Base-by-base conservation (phyloP, 1,140 invertebrate species). In the Odontomachus brunneus region DNA sequence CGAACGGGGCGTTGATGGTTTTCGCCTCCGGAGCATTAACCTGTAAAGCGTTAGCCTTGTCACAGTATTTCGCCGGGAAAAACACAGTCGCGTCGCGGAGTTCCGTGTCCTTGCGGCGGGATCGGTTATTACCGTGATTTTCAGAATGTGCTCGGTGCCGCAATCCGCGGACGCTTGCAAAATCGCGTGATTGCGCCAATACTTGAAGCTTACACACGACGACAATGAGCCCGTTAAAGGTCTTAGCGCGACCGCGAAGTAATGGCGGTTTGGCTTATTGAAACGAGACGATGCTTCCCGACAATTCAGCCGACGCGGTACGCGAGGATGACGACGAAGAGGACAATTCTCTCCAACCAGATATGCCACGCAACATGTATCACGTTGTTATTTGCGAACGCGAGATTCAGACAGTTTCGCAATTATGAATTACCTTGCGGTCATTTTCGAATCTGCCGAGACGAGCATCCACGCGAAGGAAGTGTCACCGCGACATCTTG, bases 71-170 rank as follows among this genome's bases (percentile, higher is more conserved):
- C 80, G 48, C 55, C 81, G 76, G 76, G 86, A 85, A 89, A 89
- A 89, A 88, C 78, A 44, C 55, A 87, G 85, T 84, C 88, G 84
- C 76, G 83, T 89, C 73, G 83, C 84, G 86, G 90, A 91, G 89
- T 92, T 82, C 76, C 88, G 72, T 85, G 87, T 88, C 91, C 91
- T 92, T 92, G 91, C 60, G 71, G 81, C 57, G 65, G 38, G 83
- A 89, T 89, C 89, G 55, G 88, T 90, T 89, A 91, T 92, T 91
- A 91, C 86, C 84, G 84, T 92, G 88, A 91, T 92, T 92, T 85
- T 91, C 89, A 91, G 88, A 91, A 91, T 89, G 83, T 83, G 73
- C 65, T 91, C 89, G 89, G 66, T 90, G 91, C 65, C 65, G 75
- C 88, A 92, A 92, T 91, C 78, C 86, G 85, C 82, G 12, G n/a